Evolutionary conservation across 35 echinoderm and acorn worm genomes (phyloP), one percentile per base, ranked within the genome.

Genomic region (Antedon bifida): DNA sequence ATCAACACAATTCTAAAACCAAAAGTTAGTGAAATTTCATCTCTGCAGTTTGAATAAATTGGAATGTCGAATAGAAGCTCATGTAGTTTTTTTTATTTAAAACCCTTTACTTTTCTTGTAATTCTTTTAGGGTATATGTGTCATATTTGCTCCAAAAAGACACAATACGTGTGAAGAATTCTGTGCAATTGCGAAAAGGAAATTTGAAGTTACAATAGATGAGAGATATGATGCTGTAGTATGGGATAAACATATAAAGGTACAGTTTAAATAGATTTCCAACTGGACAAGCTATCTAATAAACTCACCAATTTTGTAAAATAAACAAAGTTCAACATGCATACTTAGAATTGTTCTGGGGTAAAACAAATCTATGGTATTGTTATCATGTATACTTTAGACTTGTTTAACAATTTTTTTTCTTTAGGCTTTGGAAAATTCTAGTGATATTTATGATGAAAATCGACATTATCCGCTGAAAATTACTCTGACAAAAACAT

Each of bases 61-160:
- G n/a, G n/a, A n/a, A n/a, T n/a, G n/a, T n/a, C n/a, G n/a, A n/a
- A n/a, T n/a, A n/a, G n/a, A n/a, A n/a, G n/a, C n/a, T n/a, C n/a
- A n/a, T n/a, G n/a, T n/a, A n/a, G n/a, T n/a, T n/a, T n/a, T n/a
- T n/a, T n/a, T n/a, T n/a, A n/a, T n/a, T n/a, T n/a, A 82, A 29
- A 5, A 82, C 5, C 44, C n/a, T 36, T 80, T 33, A 33, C 8
- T 80, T 8, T 9, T 23, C 5, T 30, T 30, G 5, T 76, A 76
- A 7, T 30, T 28, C 4, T 36, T 39, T 10, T 75, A 97, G 94
- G 94, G 94, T 7, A 76, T 46, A 42, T 90, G 82, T 30, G 56
- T 77, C 35, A 87, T 97, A 81, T 92, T 97, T 87, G 94, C 94
- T 31, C 94, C 94, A 26, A 74, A 45, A 12, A 83, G 94, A 35